Evolutionary conservation across 2,113 vertebrate genomes (phyloP).

Genomic region (Galeopterus variegatus): DNA sequence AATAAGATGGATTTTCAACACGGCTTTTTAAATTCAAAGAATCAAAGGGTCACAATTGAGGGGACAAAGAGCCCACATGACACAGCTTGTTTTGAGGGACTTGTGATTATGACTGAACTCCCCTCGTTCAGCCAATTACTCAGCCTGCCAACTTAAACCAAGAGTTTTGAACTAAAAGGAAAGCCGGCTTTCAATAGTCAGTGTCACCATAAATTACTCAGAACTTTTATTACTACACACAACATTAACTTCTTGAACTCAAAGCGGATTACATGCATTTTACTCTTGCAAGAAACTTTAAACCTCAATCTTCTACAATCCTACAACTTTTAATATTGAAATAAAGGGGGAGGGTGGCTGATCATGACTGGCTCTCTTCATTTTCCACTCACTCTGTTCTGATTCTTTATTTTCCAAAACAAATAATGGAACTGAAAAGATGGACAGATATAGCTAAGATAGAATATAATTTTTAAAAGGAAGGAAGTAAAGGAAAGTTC

Average conservation of each 20-base stretch:
- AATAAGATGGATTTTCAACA: background rate
- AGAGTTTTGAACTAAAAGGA: background rate
- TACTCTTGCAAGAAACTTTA: background rate
- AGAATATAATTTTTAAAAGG: background rate
- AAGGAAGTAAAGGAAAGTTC: background rate
- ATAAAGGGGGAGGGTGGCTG: background rate
- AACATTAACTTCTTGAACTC: conserved; percentile 43
- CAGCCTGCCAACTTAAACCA: background rate
- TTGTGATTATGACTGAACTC: background rate
- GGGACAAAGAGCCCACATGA: background rate
- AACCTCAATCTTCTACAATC: background rate
- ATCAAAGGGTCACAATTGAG: background rate
- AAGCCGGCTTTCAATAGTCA: background rate
- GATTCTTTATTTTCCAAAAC: background rate
- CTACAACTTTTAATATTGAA: background rate
- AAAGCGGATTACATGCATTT: background rate
- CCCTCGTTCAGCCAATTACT: background rate
- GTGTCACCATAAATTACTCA: background rate
- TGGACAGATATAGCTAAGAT: background rate
- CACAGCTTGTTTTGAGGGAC: background rate
- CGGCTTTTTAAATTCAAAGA: conserved; percentile 51
- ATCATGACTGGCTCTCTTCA: background rate
- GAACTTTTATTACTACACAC: background rate
- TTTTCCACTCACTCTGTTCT: background rate
- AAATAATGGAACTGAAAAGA: conserved; percentile 13